Evolutionary conservation across 2,888 invertebrate species (phyloP), one percentile per base, ranked within the genome.

Genomic region (Eupsilia transversa): DNA sequence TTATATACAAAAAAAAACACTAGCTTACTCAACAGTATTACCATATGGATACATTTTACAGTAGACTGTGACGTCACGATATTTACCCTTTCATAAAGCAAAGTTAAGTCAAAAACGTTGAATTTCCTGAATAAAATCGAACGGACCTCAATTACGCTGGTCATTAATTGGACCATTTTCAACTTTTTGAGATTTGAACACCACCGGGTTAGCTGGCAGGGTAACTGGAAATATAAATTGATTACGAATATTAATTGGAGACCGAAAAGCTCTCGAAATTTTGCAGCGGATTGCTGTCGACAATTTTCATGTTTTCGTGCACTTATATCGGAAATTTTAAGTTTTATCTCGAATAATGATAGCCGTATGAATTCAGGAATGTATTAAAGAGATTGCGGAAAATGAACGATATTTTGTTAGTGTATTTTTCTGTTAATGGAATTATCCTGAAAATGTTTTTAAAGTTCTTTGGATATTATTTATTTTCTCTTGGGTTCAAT

Each of bases 81-180:
- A 33, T 5, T 6, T 4, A 17, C 46, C 3, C 30, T 49, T 54
- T 59, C 2, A 10, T 49, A n/a, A 56, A 61, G 17, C 20, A 41
- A 46, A 52, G 7, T 3, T 17, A n/a, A 33, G 4, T 52, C 12
- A 46, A 38, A 43, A 63, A 63, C 35, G 14, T 38, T 49, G 23
- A 57, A 41, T 46, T 61, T 74, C 68, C 78, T 60, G 71, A 54
- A 61, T 43, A 60, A 74, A 80, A 77, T 77, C 74, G 65, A 84
- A 79, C 17, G 71, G 27, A 67, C 23, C 35, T 80, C 70, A 80
- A 87, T 84, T 80, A 77, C 57, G 20, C 56, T 38, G 60, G 54
- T 71, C 43, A 72, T 80, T 82, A 77, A 82, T 85, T 74, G 73
- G 57, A 84, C 69, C 84, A 79, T 80, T 87, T 75, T 72, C 70